Percentiles rank a stretch among this genome's conserved stretches.
Conservation (phyloP, 2,113 vertebrate species). For the Anser brachyrhynchus region DNA sequence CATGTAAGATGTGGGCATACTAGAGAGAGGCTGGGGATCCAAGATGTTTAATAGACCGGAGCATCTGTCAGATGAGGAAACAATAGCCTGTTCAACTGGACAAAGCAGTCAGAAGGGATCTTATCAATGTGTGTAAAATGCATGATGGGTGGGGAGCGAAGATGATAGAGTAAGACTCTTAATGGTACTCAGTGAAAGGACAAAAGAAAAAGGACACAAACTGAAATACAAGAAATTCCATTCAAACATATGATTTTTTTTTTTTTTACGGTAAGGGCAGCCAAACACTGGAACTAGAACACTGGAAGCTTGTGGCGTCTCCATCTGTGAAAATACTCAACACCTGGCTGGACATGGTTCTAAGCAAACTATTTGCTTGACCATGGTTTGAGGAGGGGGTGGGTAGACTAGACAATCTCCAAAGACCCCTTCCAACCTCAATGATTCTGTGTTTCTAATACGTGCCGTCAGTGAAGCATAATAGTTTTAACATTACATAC, state of each 20-base stretch:
- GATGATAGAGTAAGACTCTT: neutral
- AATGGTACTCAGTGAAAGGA: neutral
- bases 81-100: neutral
- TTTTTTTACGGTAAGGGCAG: neutral
- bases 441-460: neutral
- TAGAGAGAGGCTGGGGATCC: neutral
- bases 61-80: neutral
- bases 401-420: neutral
- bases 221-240: neutral
- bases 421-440: neutral
- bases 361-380: neutral
- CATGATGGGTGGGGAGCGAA: neutral
- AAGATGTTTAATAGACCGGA: neutral
- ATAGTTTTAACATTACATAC: slow-evolving; percentile 50
- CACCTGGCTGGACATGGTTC: neutral
- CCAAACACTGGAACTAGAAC: neutral
- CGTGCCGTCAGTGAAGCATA: neutral
- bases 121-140: neutral
- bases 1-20: neutral
- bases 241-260: neutral
- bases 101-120: neutral
- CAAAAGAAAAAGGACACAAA: neutral
- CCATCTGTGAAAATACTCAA: neutral
- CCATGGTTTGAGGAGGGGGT: neutral
- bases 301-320: neutral